Evolutionary conservation across 1,140 invertebrate genomes (phyloP), one percentile per base, ranked within the genome.

Genomic region (Rhopalosiphum padi): DNA sequence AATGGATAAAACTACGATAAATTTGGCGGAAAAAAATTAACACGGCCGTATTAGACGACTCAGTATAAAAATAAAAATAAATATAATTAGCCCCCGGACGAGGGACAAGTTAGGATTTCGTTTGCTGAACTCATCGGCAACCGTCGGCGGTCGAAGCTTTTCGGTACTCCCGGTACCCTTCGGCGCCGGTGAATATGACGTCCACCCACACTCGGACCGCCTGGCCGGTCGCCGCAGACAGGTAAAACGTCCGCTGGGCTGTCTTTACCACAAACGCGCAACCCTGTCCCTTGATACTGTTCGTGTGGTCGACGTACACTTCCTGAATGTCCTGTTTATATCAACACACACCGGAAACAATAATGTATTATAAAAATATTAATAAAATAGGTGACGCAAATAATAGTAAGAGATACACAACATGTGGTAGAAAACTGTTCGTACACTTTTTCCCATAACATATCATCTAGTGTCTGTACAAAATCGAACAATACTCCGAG

Each of bases 251-350:
- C 88, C 98, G 96, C 94, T 98, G 98, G 94, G 97, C 97, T 0
- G 99, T 99, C 95, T 99, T 99, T n/a, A 99, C 98, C 95, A 99
- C 98, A 95, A 99, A 99, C 2, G 99, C 99, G 22, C 98, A 98
- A 94, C 97, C 98, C 11, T 98, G 98, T 93, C 98, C 99, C 95
- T 98, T 98, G 0, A 98, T 97, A n/a, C 97, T 97, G 95, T 99
- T 97, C 95, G 98, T 97, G 95, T 99, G 98, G 95, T 99, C 99
- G 94, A 99, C 97, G 95, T 99, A 99, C 48, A 99, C 99, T 96
- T 99, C 98, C 96, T 99, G 98, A 94, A 99, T 99, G 23, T 98
- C 97, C 98, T 99, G 95, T 41, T 46, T 30, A 18, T 77, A 77
- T 68, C 5, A 48, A 87, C 30, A 87, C 25, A 85, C 30, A 48